A percentile compares a stretch with the other conserved stretches of the same genome.
Evolutionary conservation across 2,113 vertebrate genomes (phyloP).

Genomic region (Apus apus): DNA sequence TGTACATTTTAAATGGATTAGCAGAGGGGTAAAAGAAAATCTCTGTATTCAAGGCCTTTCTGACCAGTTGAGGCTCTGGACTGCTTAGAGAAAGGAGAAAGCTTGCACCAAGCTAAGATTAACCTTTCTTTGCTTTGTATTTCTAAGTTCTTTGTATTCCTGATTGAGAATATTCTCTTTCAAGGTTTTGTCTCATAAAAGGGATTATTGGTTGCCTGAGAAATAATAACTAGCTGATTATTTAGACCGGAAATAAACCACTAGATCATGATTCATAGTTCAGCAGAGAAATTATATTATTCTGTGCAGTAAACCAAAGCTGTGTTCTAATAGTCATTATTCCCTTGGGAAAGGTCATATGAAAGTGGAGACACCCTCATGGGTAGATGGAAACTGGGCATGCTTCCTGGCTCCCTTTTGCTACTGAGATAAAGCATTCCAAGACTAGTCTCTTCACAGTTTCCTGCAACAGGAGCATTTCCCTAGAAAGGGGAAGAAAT

Average conservation of each 20-base stretch:
- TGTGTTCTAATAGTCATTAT: neutral
- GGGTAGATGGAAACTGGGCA: neutral
- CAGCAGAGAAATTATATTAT: neutral
- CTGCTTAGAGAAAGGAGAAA: neutral
- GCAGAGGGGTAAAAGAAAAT: neutral
- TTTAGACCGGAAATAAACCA: slow-evolving; percentile 16
- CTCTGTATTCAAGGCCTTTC: neutral
- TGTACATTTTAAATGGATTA: neutral
- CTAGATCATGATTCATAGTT: neutral
- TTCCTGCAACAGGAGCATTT: neutral
- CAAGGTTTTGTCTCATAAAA: slow-evolving; percentile 14
- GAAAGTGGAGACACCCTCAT: neutral
- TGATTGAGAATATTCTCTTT: slow-evolving; percentile 42
- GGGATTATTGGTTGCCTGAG: neutral
- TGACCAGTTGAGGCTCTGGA: neutral
- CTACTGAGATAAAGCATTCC: neutral
- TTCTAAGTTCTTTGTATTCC: slow-evolving; percentile 7
- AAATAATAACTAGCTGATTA: slow-evolving; percentile 51
- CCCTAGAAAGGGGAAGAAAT: neutral
- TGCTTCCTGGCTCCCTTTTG: neutral
- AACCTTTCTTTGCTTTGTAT: slow-evolving; percentile 7
- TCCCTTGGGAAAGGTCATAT: neutral
- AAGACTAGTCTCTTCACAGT: neutral
- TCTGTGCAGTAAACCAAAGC: neutral
- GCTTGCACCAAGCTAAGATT: neutral